Conservation (phyloP, 2,113 vertebrate species). For the Malaclemys terrapin region DNA sequence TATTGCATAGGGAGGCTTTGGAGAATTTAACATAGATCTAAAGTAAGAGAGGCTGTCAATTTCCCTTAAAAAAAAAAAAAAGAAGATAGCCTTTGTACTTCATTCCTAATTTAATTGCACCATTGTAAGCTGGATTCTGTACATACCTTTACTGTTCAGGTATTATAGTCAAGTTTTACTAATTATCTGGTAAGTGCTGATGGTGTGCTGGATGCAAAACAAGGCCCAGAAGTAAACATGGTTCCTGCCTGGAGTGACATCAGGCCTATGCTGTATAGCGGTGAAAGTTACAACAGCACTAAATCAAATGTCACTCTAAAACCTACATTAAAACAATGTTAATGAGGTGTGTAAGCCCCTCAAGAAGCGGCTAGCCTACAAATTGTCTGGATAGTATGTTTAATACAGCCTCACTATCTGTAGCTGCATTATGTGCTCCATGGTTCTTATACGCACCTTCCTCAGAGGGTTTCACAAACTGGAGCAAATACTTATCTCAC, state of each 20-base stretch:
- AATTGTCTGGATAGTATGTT: background rate
- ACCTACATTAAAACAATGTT: background rate
- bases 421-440: fast-evolving
- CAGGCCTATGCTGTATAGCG: fast-evolving
- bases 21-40: background rate
- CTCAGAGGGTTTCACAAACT: background rate
- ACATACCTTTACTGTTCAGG: background rate
- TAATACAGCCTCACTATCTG: background rate
- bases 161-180: background rate
- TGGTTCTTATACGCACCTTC: background rate
- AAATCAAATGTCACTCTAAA: background rate
- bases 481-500: background rate
- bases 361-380: background rate
- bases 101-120: background rate
- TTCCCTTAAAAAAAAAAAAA: background rate
- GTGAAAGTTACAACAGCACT: background rate
- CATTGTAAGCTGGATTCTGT: background rate
- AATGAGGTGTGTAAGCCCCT: background rate
- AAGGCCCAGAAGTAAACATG: background rate
- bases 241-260: background rate
- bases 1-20: background rate
- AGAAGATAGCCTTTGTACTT: background rate
- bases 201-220: fast-evolving
- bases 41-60: background rate
- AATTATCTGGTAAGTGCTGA: fast-evolving